Evolutionary conservation across 2,113 vertebrate species (phyloP).

Genomic region (Boleophthalmus pectinirostris): DNA sequence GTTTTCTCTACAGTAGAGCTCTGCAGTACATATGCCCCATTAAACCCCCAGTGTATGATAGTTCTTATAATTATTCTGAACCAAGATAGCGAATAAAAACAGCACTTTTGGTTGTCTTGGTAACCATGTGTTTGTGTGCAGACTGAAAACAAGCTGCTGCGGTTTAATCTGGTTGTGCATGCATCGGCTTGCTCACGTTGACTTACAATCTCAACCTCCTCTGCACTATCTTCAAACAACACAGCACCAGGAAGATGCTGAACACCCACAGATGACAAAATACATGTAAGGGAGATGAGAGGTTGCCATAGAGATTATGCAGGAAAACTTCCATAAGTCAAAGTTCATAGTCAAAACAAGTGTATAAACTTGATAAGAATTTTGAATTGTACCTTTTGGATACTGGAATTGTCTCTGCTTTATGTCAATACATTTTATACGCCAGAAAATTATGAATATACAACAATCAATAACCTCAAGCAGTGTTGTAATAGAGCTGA

Average conservation of each 20-base stretch:
- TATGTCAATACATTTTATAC: no score
- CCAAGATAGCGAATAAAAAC: constrained; percentile 1
- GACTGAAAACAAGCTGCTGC: constrained; percentile 23
- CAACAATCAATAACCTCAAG: no score
- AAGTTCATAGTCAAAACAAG: background rate
- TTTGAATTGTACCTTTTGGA: background rate
- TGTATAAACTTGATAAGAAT: background rate
- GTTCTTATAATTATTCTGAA: constrained; percentile 2
- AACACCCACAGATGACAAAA: constrained; percentile 50
- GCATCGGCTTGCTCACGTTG: constrained; percentile 52
- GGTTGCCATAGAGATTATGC: background rate
- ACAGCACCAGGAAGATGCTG: constrained; percentile 34
- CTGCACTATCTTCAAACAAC: constrained; percentile 49
- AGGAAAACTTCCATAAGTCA: background rate
- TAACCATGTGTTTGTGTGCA: background rate
- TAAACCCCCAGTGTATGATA: constrained; percentile 4
- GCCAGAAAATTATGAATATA: no score
- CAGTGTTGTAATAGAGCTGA: background rate
- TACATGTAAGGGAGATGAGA: constrained; percentile 6
- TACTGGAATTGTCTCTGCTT: no score
- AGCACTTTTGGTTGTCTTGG: background rate
- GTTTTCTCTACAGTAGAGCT: background rate
- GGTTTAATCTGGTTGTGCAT: constrained; percentile 54
- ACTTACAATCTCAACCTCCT: constrained; percentile 34
- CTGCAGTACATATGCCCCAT: constrained; percentile 12